A percentile compares a stretch with the other conserved stretches of the same genome.
Conservation (phyloP, 2,888 invertebrate genomes). For the Spodoptera picta region DNA sequence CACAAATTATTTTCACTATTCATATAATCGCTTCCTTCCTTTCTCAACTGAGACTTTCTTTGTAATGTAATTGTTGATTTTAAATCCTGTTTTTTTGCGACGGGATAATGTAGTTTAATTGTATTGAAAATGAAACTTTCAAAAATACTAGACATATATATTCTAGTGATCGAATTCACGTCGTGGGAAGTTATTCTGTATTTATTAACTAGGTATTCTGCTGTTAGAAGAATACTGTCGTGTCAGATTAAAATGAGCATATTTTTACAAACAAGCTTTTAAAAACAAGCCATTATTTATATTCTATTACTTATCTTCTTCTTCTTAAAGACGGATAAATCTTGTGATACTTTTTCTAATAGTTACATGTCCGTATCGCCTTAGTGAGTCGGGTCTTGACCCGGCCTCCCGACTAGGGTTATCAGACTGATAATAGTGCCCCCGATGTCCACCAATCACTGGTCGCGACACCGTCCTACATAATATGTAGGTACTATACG, state of each 20-base stretch:
- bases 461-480: conserved; percentile 51
- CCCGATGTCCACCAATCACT: conserved; percentile 47
- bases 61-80: too few species aligned
- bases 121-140: too few species aligned
- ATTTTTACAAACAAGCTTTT: not conserved
- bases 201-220: not conserved
- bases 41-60: too few species aligned
- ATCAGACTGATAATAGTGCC: conserved; percentile 60
- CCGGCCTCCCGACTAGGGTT: conserved; percentile 68
- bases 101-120: too few species aligned
- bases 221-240: too few species aligned
- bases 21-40: too few species aligned
- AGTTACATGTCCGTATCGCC: conserved; percentile 20
- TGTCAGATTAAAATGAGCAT: not conserved
- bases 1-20: too few species aligned
- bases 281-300: not conserved
- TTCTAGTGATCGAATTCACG: not conserved
- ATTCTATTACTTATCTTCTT: conserved; percentile 2
- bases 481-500: conserved; percentile 33
- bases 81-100: too few species aligned
- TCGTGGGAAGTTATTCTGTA: not conserved
- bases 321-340: conserved; percentile 31
- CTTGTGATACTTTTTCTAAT: conserved; percentile 18
- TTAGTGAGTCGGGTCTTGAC: conserved; percentile 56
- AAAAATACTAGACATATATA: too few species aligned